Evolutionary conservation across 1,140 invertebrate genomes (phyloP), one percentile per base, ranked within the genome.

Genomic region (Pseudomyrmex cubaensis): DNA sequence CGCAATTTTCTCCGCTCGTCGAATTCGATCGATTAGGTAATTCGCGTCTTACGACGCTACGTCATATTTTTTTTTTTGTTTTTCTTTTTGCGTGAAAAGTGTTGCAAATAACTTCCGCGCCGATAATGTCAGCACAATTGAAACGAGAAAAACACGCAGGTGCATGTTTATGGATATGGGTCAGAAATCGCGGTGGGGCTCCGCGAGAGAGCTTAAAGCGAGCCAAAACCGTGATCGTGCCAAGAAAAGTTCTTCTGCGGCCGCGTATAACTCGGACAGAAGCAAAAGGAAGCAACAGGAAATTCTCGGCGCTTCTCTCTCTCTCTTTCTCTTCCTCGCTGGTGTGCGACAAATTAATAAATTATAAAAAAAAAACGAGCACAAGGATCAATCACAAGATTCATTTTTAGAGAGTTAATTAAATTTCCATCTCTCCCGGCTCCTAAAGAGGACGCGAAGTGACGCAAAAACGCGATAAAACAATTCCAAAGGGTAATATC

Each of bases 201-300:
- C 74, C 70, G 83, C 35, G 35, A 35, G 35, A 35, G 35, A 35
- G 35, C 35, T 35, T 62, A 59, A 72, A 62, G 52, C 74, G 82
- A 82, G 78, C 82, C 62, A 80, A 86, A 85, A 82, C 77, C 82
- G 72, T 83, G 75, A 85, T 78, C 84, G 82, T 87, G 88, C 87
- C 87, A 89, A 87, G 88, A 85, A 89, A 89, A 87, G 87, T 89
- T 85, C 69, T 69, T 72, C 52, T 17, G 61, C 50, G 64, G 83
- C 44, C 69, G 82, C 35, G 35, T 35, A 35, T 75, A 88, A 88
- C 64, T 88, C 76, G 86, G 61, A 44, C 59, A 73, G 67, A 61
- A 59, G 74, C 75, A 88, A 88, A 89, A 88, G 54, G 80, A 84
- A 88, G 83, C 84, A 89, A 89, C 84, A 89, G 87, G 84, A 87